Evolutionary conservation across 2,797 vertebrate species (phyloP).

Genomic region (Squalus acanthias): DNA sequence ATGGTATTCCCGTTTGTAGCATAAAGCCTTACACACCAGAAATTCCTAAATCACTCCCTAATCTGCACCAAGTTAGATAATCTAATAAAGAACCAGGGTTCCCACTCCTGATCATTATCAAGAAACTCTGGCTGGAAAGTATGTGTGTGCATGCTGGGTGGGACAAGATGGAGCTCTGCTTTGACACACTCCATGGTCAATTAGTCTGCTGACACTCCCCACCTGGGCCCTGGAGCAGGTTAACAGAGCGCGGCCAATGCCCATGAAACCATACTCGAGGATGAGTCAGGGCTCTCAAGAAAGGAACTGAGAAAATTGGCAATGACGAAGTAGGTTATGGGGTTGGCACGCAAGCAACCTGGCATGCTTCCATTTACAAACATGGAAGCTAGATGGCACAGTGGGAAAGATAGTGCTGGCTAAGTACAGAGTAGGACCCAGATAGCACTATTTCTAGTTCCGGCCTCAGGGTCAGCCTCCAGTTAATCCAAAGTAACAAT

Average conservation of each 20-base stretch:
- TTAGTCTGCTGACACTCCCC: neutral
- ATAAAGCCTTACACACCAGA: neutral
- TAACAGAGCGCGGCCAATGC: neutral
- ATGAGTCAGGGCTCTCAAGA: neutral
- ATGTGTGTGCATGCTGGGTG: neutral
- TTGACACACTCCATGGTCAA: neutral
- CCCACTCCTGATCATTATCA: neutral
- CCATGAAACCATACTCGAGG: neutral
- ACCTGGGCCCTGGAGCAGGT: neutral
- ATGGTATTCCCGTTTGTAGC: neutral
- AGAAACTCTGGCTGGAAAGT: neutral
- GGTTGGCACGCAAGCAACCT: neutral
- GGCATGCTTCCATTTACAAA: neutral
- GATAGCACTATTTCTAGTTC: neutral
- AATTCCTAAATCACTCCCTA: neutral
- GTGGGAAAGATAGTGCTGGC: neutral
- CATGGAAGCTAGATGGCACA: neutral
- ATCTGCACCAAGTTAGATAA: neutral
- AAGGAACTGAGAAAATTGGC: neutral
- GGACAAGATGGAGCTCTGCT: neutral
- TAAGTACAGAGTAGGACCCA: neutral
- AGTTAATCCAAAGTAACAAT: neutral
- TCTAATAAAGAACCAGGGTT: neutral
- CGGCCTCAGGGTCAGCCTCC: neutral
- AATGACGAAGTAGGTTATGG: neutral